Conservation (phyloP, 2,888 invertebrate species). For the Apocheima hispidaria region DNA sequence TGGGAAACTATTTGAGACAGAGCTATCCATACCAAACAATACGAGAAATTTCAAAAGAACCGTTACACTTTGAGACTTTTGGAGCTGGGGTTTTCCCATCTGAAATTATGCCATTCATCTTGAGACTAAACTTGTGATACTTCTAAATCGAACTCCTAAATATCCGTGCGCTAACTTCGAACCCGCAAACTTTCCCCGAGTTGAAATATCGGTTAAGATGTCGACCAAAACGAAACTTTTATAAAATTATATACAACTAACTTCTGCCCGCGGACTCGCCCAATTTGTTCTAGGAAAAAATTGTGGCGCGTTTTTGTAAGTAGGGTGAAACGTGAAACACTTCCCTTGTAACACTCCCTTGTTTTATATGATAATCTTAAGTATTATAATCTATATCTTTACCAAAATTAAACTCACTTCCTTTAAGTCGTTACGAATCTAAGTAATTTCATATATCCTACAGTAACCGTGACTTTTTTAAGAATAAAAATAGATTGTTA, state of each 20-base stretch:
- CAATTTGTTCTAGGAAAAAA: no score
- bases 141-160: conserved; percentile 15
- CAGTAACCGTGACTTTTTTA: no score
- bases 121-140: conserved; percentile 20
- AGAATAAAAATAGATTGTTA: no score
- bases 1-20: background rate
- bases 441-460: no score
- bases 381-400: no score
- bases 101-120: conserved; percentile 25
- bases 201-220: conserved; percentile 15
- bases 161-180: conserved; percentile 15
- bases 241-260: conserved; percentile 28
- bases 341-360: no score
- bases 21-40: background rate
- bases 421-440: no score
- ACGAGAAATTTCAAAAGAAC: background rate
- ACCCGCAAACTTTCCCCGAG: conserved; percentile 15
- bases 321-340: no score
- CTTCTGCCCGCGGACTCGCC: no score
- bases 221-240: conserved; percentile 22
- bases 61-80: background rate
- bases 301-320: no score
- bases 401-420: no score
- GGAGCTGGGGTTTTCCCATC: conserved; percentile 11
- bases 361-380: no score